Evolutionary conservation across 2,888 invertebrate genomes (phyloP).

Genomic region (Sinodicranocentrus sp.): DNA sequence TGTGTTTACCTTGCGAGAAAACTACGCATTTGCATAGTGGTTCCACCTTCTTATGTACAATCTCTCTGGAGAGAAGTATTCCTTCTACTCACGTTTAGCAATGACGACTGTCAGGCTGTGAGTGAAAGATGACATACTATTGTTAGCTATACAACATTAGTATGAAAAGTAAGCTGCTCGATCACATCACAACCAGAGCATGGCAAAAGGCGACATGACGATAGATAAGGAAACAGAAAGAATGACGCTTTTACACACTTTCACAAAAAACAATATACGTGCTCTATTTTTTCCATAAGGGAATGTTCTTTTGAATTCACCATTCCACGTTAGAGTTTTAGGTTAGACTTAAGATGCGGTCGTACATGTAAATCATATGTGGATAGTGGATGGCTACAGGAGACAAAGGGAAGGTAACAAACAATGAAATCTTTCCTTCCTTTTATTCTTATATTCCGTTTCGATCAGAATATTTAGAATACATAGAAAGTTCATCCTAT

Average conservation of each 20-base stretch:
- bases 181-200: neutral
- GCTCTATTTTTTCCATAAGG: neutral
- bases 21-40: neutral
- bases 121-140: neutral
- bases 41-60: neutral
- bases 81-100: neutral
- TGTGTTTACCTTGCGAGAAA: neutral
- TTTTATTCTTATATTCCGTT: no score
- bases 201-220: neutral
- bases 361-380: neutral
- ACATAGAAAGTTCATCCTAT: no score
- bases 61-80: neutral
- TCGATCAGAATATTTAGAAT: no score
- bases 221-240: neutral
- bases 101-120: neutral
- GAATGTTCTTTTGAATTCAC: no score
- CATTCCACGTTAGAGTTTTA: no score
- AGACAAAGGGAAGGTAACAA: constrained; percentile 3
- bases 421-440: neutral
- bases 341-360: neutral
- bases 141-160: neutral
- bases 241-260: neutral
- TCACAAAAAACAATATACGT: neutral
- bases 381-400: neutral
- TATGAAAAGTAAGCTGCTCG: neutral